Conservation (phyloP, 2,797 vertebrate species). For the Phoxinus dragarum region DNA sequence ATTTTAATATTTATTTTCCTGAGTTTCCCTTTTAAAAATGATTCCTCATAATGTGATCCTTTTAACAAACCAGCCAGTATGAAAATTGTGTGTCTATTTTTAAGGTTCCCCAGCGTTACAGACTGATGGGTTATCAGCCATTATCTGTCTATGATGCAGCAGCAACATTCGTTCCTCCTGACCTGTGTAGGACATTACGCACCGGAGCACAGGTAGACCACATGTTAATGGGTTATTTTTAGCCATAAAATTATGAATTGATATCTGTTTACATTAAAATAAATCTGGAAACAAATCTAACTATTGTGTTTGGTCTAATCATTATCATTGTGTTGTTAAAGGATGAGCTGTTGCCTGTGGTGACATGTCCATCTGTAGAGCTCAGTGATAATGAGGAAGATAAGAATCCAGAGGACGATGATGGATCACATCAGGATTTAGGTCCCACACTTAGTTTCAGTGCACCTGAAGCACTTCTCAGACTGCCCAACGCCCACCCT, state of each 20-base stretch:
- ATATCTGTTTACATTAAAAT: not conserved
- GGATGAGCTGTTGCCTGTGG: conserved; percentile 60
- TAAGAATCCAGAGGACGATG: conserved; percentile 30
- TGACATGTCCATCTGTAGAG: conserved; percentile 16
- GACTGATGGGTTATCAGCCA: conserved; percentile 73
- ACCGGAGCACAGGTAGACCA: conserved; percentile 66
- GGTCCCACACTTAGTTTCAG: conserved; percentile 64
- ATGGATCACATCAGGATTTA: conserved; percentile 29
- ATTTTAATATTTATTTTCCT: not conserved
- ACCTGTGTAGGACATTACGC: conserved; percentile 68
- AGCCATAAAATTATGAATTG: too few species aligned
- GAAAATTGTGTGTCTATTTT: not conserved
- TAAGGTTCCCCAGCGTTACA: conserved; percentile 77
- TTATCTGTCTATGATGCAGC: conserved; percentile 70
- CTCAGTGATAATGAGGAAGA: conserved; percentile 32
- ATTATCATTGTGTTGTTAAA: conserved; percentile 43
- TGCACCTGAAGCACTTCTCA: conserved; percentile 68
- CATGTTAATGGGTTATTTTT: not conserved
- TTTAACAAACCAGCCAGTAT: not conserved
- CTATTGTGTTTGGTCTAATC: not conserved
- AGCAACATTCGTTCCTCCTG: conserved; percentile 58
- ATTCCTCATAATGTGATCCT: not conserved
- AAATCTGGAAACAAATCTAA: not conserved
- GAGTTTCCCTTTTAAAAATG: not conserved
- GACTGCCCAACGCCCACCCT: conserved; percentile 68